Conservation (phyloP, 2,113 vertebrate species). For the Tonatia bakeri region DNA sequence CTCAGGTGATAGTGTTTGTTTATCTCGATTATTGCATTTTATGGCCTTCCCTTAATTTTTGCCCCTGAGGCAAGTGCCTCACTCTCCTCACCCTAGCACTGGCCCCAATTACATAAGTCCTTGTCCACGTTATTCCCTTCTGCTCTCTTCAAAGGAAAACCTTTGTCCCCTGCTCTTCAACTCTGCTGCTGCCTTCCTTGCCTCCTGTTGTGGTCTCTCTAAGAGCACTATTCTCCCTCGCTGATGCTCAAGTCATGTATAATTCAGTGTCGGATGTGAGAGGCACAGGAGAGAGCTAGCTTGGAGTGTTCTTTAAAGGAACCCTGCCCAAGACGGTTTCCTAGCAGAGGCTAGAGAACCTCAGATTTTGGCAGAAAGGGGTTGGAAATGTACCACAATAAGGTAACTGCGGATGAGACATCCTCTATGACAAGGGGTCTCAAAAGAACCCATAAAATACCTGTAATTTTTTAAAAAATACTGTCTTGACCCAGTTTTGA, state of each 20-base stretch:
- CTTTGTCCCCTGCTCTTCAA: not conserved
- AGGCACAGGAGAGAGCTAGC: not conserved
- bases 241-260: not conserved
- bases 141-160: not conserved
- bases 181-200: not conserved
- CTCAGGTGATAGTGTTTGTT: not conserved
- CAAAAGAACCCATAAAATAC: not conserved
- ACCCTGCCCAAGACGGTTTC: not conserved
- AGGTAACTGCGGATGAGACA: not conserved
- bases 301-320: not conserved
- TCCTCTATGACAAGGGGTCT: not conserved
- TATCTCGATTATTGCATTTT: not conserved
- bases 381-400: not conserved
- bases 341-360: not conserved
- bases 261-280: not conserved
- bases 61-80: not conserved
- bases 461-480: not conserved
- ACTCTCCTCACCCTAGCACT: not conserved
- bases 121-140: not conserved
- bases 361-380: not conserved
- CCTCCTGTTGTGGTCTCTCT: too few relatives aligned
- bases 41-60: not conserved
- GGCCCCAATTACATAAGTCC: not conserved
- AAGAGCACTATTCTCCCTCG: not conserved
- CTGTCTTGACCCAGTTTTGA: constrained; percentile 12